A percentile compares a stretch with the other conserved stretches of the same genome.
phyloP scores from a whole-genome alignment of 2,797 vertebrate species.

The Periophthalmus magnuspinnatus region DNA sequence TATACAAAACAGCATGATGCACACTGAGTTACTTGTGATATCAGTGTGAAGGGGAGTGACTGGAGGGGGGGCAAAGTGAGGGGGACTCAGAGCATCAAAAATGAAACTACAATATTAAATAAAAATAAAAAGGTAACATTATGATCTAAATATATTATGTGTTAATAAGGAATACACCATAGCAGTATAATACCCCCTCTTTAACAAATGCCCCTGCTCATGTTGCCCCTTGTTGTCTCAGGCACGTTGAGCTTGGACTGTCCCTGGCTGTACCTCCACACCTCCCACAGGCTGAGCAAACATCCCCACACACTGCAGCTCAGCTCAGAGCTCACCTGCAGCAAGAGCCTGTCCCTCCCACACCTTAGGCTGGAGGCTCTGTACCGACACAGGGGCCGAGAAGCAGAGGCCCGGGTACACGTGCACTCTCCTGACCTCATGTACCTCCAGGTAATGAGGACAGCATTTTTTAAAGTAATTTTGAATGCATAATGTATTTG shows the following conservation, averaged over 20 bases:
- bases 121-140: too few relatives aligned
- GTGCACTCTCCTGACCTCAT: slow-evolving; percentile 75
- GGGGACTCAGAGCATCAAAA: too few relatives aligned
- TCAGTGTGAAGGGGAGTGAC: too few relatives aligned
- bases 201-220: neutral
- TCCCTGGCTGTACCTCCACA: slow-evolving; percentile 82
- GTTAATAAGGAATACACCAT: too few relatives aligned
- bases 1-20: too few relatives aligned
- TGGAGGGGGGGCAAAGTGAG: too few relatives aligned
- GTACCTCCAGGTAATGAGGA: slow-evolving; percentile 77
- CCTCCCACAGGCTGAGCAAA: slow-evolving; percentile 77
- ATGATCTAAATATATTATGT: too few relatives aligned
- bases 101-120: too few relatives aligned
- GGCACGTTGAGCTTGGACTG: slow-evolving; percentile 84
- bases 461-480: neutral
- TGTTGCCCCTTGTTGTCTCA: slow-evolving; percentile 37
- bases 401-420: slow-evolving; percentile 78
- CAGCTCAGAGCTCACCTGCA: slow-evolving; percentile 74
- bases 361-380: slow-evolving; percentile 77
- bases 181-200: too few relatives aligned
- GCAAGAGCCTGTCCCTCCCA: slow-evolving; percentile 80
- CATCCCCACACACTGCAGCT: slow-evolving; percentile 74
- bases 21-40: too few relatives aligned
- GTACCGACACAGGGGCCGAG: slow-evolving; percentile 71
- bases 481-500: too few relatives aligned